A percentile compares a stretch with the other conserved stretches of the same genome.
Conservation (phyloP, 2,888 invertebrate genomes). For the Shargacucullia verbasci region DNA sequence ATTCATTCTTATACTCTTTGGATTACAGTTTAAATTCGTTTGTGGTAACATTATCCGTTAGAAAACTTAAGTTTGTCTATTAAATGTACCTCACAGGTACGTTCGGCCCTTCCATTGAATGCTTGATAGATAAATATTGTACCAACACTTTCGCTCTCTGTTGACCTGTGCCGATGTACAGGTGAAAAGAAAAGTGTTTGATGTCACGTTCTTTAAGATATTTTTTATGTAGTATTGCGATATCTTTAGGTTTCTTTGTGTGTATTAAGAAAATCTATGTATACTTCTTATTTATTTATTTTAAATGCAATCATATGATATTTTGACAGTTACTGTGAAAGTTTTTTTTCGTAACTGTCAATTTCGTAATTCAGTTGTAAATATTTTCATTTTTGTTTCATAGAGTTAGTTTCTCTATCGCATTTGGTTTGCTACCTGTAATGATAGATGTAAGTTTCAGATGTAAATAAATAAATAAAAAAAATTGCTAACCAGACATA, state of each 20-base stretch:
- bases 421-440: too few species aligned
- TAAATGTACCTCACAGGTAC: constrained; percentile 16
- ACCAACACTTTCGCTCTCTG: constrained; percentile 59
- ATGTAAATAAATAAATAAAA: too few species aligned
- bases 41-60: not conserved
- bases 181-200: constrained; percentile 58
- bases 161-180: constrained; percentile 36
- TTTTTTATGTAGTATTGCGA: too few species aligned
- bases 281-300: too few species aligned
- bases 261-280: too few species aligned
- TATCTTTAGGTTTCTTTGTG: too few species aligned
- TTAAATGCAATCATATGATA: too few species aligned
- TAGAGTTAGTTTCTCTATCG: too few species aligned
- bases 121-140: constrained; percentile 59
- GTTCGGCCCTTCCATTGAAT: constrained; percentile 57
- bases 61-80: constrained; percentile 13
- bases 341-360: constrained; percentile 14
- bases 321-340: not conserved
- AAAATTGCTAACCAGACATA: too few species aligned
- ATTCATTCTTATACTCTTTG: not conserved
- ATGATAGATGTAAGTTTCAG: too few species aligned
- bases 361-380: too few species aligned
- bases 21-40: constrained; percentile 12
- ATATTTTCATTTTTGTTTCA: too few species aligned
- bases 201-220: constrained; percentile 9